A percentile compares a stretch with the other conserved stretches of the same genome.
Conservation (phyloP, 2,888 invertebrate genomes). For the Mimas tiliae region DNA sequence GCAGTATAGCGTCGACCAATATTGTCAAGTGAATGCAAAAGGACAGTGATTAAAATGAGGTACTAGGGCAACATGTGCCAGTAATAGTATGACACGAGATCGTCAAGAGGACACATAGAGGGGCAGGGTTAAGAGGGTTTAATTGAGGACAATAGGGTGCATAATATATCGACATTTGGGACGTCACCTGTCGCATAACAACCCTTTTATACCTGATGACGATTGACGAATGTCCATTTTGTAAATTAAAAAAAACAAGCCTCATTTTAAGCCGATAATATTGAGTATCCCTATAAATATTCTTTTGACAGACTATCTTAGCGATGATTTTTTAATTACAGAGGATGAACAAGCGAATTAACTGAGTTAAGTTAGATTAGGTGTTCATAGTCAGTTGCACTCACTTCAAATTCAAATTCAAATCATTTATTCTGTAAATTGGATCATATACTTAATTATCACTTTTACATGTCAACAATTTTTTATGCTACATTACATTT, state of each 20-base stretch:
- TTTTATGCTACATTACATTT: no score
- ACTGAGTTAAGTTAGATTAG: no score
- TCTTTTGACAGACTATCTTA: neutral
- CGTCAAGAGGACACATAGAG: neutral
- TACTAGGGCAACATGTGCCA: neutral
- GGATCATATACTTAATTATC: no score
- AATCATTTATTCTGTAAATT: no score
- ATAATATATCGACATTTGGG: conserved; percentile 17
- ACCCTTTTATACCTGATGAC: neutral
- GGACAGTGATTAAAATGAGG: neutral
- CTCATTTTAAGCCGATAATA: neutral
- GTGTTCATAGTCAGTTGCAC: no score
- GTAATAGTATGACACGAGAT: neutral
- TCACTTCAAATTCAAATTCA: no score
- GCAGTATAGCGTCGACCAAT: neutral
- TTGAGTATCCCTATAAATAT: neutral
- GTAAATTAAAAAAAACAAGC: neutral
- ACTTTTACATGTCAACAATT: no score
- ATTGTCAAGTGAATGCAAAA: no score
- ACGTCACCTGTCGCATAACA: conserved; percentile 13
- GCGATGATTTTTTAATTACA: neutral
- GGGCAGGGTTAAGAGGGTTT: neutral
- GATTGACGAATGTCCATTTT: conserved; percentile 1
- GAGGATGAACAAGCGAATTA: no score
- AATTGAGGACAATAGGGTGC: conserved; percentile 11